These are phyloP conservation scores for Lagorchestes hirsutus DNA, from an alignment of 2,797 vertebrate genomes.

Conservation along the genomic window DNA sequence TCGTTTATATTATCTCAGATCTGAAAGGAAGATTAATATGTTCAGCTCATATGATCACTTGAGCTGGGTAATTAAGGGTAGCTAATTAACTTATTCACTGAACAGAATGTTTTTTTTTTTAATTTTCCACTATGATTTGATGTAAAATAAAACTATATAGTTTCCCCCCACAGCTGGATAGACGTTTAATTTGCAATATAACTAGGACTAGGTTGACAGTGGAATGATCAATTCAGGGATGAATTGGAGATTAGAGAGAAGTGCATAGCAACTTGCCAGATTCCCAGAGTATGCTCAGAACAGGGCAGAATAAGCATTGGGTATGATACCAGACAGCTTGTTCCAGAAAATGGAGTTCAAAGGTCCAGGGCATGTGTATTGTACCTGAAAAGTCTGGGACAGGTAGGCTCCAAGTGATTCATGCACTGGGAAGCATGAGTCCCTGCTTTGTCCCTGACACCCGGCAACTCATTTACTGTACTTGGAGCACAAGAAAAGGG, in stretches of 20 bases:
- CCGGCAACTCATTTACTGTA: not conserved
- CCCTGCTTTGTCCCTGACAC: not conserved
- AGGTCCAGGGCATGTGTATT: not conserved
- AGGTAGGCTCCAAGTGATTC: not conserved
- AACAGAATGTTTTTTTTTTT: not conserved
- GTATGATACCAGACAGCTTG: not conserved
- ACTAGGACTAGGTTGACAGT: not conserved
- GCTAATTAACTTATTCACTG: conserved; percentile 1
- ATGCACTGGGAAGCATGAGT: not conserved
- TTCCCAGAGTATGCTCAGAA: not conserved
- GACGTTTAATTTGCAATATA: not conserved
- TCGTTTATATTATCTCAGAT: not conserved
- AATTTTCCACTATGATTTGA: not conserved
- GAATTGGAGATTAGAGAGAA: not conserved
- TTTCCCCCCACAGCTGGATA: not conserved
- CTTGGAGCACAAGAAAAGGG: not conserved
- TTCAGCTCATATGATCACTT: not conserved
- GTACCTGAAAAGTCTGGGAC: not conserved
- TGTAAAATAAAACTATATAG: not conserved
- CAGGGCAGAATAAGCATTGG: not conserved
- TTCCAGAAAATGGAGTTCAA: not conserved
- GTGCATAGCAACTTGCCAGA: not conserved
- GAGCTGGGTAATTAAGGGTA: not conserved
- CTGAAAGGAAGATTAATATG: not conserved
- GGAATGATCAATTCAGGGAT: not conserved